These are phyloP conservation scores for Tragelaphus strepsiceros DNA, from an alignment of 2,113 vertebrate genomes.

Conservation along the genomic window DNA sequence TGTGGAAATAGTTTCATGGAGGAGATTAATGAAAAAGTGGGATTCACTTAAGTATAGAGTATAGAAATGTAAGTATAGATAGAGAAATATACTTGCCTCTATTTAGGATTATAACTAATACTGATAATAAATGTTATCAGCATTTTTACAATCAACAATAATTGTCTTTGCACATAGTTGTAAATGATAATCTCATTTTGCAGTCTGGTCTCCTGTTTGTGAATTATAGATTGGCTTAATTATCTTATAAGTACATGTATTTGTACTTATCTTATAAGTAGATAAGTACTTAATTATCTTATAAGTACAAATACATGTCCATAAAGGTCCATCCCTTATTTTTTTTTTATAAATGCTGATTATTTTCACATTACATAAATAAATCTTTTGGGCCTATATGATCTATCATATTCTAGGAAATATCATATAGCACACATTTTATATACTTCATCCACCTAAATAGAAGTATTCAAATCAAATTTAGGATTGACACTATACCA, in stretches of 20 bases:
- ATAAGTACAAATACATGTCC: background rate
- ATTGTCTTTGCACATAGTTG: background rate
- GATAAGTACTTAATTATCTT: background rate
- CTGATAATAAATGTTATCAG: background rate
- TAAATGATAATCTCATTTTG: constrained; percentile 27
- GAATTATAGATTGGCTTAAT: background rate
- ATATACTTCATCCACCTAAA: background rate
- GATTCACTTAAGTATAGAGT: background rate
- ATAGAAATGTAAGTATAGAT: background rate
- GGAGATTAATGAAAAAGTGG: background rate
- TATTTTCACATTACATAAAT: background rate
- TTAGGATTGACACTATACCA: background rate
- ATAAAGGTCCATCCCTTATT: background rate
- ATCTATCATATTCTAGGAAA: background rate
- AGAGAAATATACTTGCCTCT: background rate
- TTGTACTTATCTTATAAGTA: background rate
- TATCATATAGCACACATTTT: background rate
- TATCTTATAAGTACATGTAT: background rate
- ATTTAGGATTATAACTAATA: background rate
- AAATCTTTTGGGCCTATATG: background rate
- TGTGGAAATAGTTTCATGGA: background rate
- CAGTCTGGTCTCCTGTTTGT: background rate
- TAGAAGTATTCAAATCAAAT: background rate
- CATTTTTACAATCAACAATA: background rate
- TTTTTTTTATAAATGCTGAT: background rate